Base-by-base conservation (phyloP, 1,140 invertebrate genomes). In the Drosophila ercepeae region DNA sequence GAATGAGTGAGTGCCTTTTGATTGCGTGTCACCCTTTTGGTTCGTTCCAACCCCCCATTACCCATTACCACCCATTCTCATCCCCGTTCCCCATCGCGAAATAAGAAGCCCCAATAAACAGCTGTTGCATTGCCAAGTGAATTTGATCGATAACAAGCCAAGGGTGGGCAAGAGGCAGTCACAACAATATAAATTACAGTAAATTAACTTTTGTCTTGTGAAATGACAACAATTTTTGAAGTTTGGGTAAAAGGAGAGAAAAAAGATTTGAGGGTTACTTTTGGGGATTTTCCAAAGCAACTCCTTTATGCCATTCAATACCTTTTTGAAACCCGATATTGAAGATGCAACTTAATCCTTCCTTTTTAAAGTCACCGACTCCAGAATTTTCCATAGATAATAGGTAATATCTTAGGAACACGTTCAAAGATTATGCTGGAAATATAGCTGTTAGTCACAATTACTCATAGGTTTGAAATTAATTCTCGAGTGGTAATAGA, bases 131-230 rank as follows among this genome's bases (percentile, higher is more conserved):
- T 53, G 39, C 16, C 54, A 44, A 32, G 46, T 34, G 39, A 67
- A 68, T 67, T 68, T 68, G 61, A 67, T 68, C 64, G 48, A 68
- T 68, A 68, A 34, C 48, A 34, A 23, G n/a, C 41, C 23, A 14
- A n/a, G 36, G 13, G 36, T 39, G 36, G 13, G 29, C 29, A 9
- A 32, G 29, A 9, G 29, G 29, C 29, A 32, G 11, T 32, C 29
- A 32, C 29, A 32, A 32, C 29, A 32, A 32, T 32, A 32, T 32
- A 32, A 32, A 32, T 32, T 32, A 44, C 2, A 49, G 27, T 23
- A 45, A 48, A 16, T 39, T 39, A 39, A 5, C n/a, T 39, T 39
- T 39, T 13, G n/a, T 39, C 14, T 63, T 44, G 42, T 44, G 54
- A 46, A 63, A 63, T 27, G 4, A 54, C 36, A n/a, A 32, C n/a